Conservation (phyloP, 2,888 invertebrate species). For the Halictus ligatus region DNA sequence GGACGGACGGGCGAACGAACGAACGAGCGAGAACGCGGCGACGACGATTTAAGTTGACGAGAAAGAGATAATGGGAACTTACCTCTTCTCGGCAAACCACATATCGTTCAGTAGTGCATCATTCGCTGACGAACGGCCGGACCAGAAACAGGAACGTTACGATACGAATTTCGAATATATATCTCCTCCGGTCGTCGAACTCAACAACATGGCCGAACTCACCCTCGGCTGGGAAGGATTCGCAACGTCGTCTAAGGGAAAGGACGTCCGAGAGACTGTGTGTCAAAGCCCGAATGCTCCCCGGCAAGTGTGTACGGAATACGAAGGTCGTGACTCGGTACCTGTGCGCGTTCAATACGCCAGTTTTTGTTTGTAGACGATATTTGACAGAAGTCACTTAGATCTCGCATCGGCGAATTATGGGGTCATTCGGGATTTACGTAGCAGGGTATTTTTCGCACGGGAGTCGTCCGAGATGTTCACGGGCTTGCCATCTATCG, state of each 20-base stretch:
- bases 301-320: background rate
- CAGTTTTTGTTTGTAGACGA: slow-evolving; percentile 53
- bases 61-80: slow-evolving; percentile 53
- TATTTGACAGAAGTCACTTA: slow-evolving; percentile 45
- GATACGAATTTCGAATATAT: slow-evolving; percentile 25
- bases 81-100: slow-evolving; percentile 63
- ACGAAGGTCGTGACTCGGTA: slow-evolving; percentile 22
- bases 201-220: slow-evolving; percentile 68
- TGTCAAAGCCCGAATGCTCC: slow-evolving; percentile 38
- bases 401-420: slow-evolving; percentile 26
- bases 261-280: slow-evolving; percentile 33
- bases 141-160: slow-evolving; percentile 1
- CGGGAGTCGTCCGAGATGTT: background rate
- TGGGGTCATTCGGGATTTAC: slow-evolving; percentile 30
- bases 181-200: slow-evolving; percentile 51
- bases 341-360: background rate
- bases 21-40: background rate
- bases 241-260: slow-evolving; percentile 39
- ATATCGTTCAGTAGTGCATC: slow-evolving; percentile 65
- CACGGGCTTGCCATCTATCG: slow-evolving; percentile 22
- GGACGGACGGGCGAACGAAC: background rate
- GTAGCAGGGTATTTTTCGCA: slow-evolving; percentile 48
- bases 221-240: slow-evolving; percentile 57
- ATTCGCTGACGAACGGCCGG: slow-evolving; percentile 27
- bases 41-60: background rate